These are phyloP conservation scores for Drosophila parabipectinata DNA, from an alignment of 1,140 invertebrate genomes.

Conservation along the genomic window DNA sequence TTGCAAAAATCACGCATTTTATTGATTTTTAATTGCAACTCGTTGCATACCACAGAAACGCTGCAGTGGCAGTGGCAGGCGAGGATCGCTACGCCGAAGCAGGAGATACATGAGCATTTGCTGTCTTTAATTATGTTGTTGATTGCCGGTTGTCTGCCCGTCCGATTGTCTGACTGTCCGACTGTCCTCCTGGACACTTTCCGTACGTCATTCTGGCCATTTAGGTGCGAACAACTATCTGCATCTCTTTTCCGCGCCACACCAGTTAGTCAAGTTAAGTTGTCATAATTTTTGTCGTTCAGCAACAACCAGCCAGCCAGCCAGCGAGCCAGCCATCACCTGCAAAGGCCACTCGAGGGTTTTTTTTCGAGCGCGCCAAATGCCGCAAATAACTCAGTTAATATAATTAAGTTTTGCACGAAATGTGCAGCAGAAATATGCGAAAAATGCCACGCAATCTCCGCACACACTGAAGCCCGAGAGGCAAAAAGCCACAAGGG, in stretches of 20 bases:
- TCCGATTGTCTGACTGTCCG: constrained; percentile 13
- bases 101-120: constrained; percentile 69
- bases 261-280: constrained; percentile 81
- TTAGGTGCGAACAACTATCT: constrained; percentile 60
- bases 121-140: constrained; percentile 81
- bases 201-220: constrained; percentile 56
- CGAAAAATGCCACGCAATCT: constrained; percentile 80
- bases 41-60: constrained; percentile 71
- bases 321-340: neutral
- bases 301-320: constrained; percentile 24
- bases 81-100: constrained; percentile 23
- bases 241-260: constrained; percentile 33
- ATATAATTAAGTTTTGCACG: constrained; percentile 83
- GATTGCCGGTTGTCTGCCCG: constrained; percentile 52
- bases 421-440: constrained; percentile 80
- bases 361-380: constrained; percentile 65
- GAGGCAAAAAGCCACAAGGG: constrained; percentile 12
- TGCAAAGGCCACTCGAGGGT: constrained; percentile 5
- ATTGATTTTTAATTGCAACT: constrained; percentile 82
- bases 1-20: constrained; percentile 82
- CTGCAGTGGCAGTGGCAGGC: neutral
- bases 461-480: constrained; percentile 22
- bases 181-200: constrained; percentile 20
- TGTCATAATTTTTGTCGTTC: constrained; percentile 82
- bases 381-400: constrained; percentile 82